A percentile compares a stretch with the other conserved stretches of the same genome.
phyloP scores from a whole-genome alignment of 2,113 vertebrate species.

The Syngnathus typhle region DNA sequence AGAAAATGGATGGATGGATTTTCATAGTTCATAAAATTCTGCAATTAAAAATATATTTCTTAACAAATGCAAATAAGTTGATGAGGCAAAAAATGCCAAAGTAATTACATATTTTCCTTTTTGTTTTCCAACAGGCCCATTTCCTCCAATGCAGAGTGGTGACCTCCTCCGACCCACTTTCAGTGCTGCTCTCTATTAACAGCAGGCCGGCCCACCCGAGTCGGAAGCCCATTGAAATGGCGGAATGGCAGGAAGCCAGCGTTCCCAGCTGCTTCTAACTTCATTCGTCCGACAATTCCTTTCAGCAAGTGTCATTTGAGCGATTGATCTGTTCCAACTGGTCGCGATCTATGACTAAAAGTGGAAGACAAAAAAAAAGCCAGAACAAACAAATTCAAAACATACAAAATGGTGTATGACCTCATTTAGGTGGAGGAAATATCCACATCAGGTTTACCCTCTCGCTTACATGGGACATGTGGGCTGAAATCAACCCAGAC shows the following conservation, averaged over 20 bases:
- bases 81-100: neutral
- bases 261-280: constrained; percentile 51
- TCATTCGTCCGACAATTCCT: constrained; percentile 50
- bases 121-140: constrained; percentile 22
- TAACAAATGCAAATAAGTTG: neutral
- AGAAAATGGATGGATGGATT: too few species aligned
- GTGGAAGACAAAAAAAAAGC: constrained; percentile 2
- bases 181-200: constrained; percentile 23
- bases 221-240: constrained; percentile 34
- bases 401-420: constrained; percentile 27
- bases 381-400: neutral
- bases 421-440: constrained; percentile 37
- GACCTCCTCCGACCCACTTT: constrained; percentile 35
- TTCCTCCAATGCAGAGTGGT: constrained; percentile 30
- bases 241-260: constrained; percentile 39
- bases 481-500: constrained; percentile 26
- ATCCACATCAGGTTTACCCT: constrained; percentile 18
- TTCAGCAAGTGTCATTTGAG: constrained; percentile 45
- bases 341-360: neutral
- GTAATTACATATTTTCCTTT: constrained; percentile 25
- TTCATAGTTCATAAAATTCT: too few species aligned
- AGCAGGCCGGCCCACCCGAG: constrained; percentile 10
- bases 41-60: too few species aligned
- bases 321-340: constrained; percentile 35
- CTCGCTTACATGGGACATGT: constrained; percentile 13